Evolutionary conservation across 2,113 vertebrate species (phyloP).

Genomic region (Boleophthalmus pectinirostris): DNA sequence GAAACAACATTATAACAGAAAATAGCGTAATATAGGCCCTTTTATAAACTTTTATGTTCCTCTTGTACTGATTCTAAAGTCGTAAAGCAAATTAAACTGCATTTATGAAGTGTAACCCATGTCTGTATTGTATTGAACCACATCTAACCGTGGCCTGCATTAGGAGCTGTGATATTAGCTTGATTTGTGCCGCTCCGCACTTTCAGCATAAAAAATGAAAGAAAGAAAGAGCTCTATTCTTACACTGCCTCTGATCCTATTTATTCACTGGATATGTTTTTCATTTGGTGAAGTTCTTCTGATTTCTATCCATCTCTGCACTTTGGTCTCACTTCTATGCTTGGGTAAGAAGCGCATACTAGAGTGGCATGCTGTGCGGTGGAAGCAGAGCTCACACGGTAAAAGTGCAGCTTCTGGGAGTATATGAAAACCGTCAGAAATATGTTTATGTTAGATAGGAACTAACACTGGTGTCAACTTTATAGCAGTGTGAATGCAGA

Average conservation of each 20-base stretch:
- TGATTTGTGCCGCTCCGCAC: conserved; percentile 39
- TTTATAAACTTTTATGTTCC: too few relatives aligned
- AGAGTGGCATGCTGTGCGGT: background rate
- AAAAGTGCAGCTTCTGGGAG: background rate
- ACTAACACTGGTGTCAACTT: background rate
- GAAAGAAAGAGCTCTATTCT: conserved; percentile 42
- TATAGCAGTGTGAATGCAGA: background rate
- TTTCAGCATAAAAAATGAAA: conserved; percentile 2
- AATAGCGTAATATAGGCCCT: too few relatives aligned
- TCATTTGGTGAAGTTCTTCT: conserved; percentile 52
- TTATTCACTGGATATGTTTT: conserved; percentile 60
- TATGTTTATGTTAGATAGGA: background rate
- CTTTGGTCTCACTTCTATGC: conserved; percentile 54
- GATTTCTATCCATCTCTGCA: conserved; percentile 48
- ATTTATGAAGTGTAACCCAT: too few relatives aligned
- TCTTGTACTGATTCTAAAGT: too few relatives aligned
- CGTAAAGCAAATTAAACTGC: too few relatives aligned
- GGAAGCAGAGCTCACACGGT: background rate
- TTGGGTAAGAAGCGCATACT: conserved; percentile 23
- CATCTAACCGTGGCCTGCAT: conserved; percentile 41
- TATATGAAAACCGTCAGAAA: background rate
- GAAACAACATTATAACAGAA: too few relatives aligned
- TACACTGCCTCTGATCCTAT: conserved; percentile 61
- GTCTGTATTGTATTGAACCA: conserved; percentile 8
- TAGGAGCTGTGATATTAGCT: conserved; percentile 52